Conservation (phyloP, 2,888 invertebrate genomes). For the Drosophila melanosoma region DNA sequence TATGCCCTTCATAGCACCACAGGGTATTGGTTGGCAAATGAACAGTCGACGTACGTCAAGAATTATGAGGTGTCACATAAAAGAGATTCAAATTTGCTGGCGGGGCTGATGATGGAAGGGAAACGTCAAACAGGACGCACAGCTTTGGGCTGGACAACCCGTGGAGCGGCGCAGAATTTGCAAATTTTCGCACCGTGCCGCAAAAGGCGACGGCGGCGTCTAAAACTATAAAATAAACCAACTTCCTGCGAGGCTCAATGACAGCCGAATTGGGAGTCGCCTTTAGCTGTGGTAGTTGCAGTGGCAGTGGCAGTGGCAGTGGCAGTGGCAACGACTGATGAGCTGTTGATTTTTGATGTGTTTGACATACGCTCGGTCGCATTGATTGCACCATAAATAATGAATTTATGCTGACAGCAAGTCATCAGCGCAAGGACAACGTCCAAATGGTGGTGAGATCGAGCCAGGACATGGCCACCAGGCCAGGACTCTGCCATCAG, state of each 20-base stretch:
- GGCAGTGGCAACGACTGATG: constrained; percentile 51
- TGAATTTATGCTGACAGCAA: constrained; percentile 85
- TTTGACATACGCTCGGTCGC: constrained; percentile 85
- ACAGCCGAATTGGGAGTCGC: constrained; percentile 17
- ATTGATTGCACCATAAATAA: constrained; percentile 85
- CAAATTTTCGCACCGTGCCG: constrained; percentile 69
- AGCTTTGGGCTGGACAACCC: constrained; percentile 65
- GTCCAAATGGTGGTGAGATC: constrained; percentile 49
- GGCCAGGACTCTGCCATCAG: neutral
- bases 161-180: constrained; percentile 53
- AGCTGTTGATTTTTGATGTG: constrained; percentile 84
- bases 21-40: constrained; percentile 9
- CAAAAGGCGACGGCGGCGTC: constrained; percentile 63
- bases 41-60: constrained; percentile 11
- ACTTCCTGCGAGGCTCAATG: constrained; percentile 68
- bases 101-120: constrained; percentile 32
- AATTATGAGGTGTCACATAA: constrained; percentile 66
- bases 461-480: constrained; percentile 20
- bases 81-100: constrained; percentile 73
- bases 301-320: constrained; percentile 5
- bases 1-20: constrained; percentile 3
- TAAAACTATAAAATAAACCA: constrained; percentile 83
- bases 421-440: constrained; percentile 60
- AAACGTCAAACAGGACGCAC: constrained; percentile 63
- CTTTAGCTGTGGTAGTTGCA: constrained; percentile 13